Conservation (phyloP, 2,888 invertebrate genomes). For the Phyllotreta cruciferae region DNA sequence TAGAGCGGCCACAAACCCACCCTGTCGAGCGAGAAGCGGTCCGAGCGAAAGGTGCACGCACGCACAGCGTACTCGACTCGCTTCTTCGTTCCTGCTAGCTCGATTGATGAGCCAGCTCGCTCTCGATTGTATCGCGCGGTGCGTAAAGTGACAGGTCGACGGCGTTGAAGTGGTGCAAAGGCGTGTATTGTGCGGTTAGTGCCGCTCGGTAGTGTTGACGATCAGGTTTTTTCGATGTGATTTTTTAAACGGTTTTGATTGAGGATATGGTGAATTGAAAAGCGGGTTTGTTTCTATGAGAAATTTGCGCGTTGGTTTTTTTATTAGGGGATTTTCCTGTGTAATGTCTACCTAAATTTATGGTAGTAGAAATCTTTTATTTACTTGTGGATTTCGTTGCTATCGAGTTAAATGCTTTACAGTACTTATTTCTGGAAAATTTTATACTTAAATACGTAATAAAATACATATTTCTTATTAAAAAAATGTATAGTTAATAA, state of each 20-base stretch:
- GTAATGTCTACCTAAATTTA: too few relatives aligned
- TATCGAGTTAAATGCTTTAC: too few relatives aligned
- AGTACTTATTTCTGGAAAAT: too few relatives aligned
- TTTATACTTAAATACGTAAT: too few relatives aligned
- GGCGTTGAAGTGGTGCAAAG: conserved; percentile 9
- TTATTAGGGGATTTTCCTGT: neutral
- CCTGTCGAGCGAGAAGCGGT: conserved; percentile 7
- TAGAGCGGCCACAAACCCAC: conserved; percentile 22
- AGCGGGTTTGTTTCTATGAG: neutral
- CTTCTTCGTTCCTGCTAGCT: conserved; percentile 30
- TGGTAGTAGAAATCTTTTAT: too few relatives aligned
- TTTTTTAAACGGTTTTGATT: neutral
- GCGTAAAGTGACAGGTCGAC: conserved; percentile 21
- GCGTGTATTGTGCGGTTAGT: conserved; percentile 9
- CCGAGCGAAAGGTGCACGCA: conserved; percentile 13
- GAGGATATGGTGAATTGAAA: neutral
- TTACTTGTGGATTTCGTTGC: too few relatives aligned
- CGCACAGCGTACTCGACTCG: conserved; percentile 17
- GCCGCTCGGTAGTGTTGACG: neutral
- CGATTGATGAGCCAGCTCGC: conserved; percentile 31
- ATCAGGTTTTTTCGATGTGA: neutral
- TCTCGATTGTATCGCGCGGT: conserved; percentile 9
- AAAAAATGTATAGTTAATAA: too few relatives aligned
- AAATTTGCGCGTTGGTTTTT: neutral
- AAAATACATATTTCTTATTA: too few relatives aligned